These are phyloP conservation scores for Rhabdomys pumilio DNA, from an alignment of 2,797 vertebrate species.

Conservation along the genomic window DNA sequence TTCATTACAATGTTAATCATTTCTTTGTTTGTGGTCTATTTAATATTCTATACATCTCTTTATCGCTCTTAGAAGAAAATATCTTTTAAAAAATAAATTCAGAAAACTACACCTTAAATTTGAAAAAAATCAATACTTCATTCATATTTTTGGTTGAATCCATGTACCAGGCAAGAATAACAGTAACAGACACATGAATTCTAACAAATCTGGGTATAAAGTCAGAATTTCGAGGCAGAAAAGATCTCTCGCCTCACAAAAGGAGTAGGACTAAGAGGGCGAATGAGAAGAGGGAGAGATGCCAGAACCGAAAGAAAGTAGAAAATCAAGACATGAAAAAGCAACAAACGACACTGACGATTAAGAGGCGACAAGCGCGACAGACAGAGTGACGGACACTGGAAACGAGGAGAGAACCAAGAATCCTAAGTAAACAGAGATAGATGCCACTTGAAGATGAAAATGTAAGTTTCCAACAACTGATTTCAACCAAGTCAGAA, in stretches of 20 bases:
- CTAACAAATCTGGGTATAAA: background rate
- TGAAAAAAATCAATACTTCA: background rate
- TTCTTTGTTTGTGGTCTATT: background rate
- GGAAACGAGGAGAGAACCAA: background rate
- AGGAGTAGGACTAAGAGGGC: background rate
- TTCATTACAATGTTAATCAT: background rate
- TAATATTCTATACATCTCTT: background rate
- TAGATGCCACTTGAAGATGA: background rate
- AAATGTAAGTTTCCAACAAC: background rate
- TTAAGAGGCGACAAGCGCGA: background rate
- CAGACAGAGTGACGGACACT: background rate
- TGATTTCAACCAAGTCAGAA: background rate
- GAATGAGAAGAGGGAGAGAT: background rate
- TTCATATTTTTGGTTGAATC: background rate
- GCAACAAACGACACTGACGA: background rate
- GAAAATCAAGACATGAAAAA: background rate
- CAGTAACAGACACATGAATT: background rate
- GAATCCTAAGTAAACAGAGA: background rate
- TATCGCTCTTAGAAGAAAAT: background rate
- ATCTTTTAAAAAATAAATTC: constrained; percentile 12
- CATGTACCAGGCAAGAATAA: background rate
- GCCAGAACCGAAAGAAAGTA: background rate
- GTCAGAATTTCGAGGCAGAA: background rate
- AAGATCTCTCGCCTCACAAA: background rate
- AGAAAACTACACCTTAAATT: background rate